Conservation (phyloP, 2,797 vertebrate genomes). For the Hirundo rustica region DNA sequence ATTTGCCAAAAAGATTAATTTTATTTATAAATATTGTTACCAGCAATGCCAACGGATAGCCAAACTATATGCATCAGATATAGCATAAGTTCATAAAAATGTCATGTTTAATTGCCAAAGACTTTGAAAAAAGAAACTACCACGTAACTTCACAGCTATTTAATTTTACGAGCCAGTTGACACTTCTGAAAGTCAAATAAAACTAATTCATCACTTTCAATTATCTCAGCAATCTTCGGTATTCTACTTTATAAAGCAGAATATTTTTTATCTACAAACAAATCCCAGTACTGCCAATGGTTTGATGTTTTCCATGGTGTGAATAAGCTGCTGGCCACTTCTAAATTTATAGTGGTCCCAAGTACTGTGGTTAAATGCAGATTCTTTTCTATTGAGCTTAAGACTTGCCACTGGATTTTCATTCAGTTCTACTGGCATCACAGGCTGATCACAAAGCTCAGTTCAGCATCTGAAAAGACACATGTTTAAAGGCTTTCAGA, state of each 20-base stretch:
- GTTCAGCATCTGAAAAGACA: background rate
- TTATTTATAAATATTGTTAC: background rate
- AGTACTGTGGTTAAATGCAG: background rate
- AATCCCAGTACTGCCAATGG: background rate
- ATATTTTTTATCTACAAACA: background rate
- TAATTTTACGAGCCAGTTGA: background rate
- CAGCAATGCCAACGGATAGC: background rate
- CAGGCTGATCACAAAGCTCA: background rate
- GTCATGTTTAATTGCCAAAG: background rate
- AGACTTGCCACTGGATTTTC: background rate
- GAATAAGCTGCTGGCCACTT: background rate
- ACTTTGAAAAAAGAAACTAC: background rate
- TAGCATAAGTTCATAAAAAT: background rate
- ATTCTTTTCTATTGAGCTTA: background rate
- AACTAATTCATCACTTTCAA: background rate
- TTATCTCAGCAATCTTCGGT: background rate
- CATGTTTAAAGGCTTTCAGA: background rate
- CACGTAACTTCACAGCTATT: background rate
- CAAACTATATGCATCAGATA: background rate
- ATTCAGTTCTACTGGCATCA: background rate
- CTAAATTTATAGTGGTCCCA: background rate
- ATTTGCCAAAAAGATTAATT: background rate
- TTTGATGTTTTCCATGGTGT: background rate
- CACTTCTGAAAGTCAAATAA: background rate
- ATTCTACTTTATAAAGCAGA: background rate